Conservation (phyloP, 2,113 vertebrate genomes). For the Cacatua alba region DNA sequence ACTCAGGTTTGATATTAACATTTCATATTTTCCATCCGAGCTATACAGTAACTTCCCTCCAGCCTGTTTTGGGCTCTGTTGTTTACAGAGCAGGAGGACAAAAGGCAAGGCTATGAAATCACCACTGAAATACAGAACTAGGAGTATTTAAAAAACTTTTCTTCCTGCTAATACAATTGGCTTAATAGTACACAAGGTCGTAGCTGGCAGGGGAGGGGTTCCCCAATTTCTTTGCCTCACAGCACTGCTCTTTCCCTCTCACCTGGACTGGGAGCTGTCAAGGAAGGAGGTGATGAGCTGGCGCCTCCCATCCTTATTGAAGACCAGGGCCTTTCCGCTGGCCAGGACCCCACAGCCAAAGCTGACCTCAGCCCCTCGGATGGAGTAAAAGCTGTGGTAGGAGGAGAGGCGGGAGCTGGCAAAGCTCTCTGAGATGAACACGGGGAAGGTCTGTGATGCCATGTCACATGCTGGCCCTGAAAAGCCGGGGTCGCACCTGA, state of each 20-base stretch:
- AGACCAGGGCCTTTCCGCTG: conserved; percentile 94
- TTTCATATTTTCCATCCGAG: conserved; percentile 60
- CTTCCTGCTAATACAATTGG: background rate
- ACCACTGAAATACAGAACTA: background rate
- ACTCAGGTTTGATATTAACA: conserved; percentile 75
- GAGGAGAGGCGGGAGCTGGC: conserved; percentile 91
- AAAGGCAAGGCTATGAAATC: background rate
- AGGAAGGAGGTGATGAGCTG: conserved; percentile 92
- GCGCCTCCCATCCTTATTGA: conserved; percentile 93
- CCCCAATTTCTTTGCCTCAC: background rate
- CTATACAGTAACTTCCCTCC: conserved; percentile 38
- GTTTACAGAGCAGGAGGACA: background rate
- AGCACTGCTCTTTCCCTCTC: background rate
- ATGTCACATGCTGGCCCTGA: conserved; percentile 94
- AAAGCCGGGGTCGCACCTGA: conserved; percentile 94
- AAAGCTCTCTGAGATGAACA: conserved; percentile 96
- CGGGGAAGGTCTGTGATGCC: conserved; percentile 91
- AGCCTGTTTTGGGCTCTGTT: background rate
- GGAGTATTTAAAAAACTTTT: background rate
- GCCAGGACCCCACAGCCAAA: conserved; percentile 95
- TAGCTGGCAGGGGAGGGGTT: background rate
- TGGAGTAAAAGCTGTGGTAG: conserved; percentile 96
- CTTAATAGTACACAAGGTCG: background rate
- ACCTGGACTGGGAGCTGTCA: conserved; percentile 98
- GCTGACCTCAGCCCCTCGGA: conserved; percentile 95